phyloP scores from a whole-genome alignment of 2,113 vertebrate genomes.

The Oncorhynchus clarkii region DNA sequence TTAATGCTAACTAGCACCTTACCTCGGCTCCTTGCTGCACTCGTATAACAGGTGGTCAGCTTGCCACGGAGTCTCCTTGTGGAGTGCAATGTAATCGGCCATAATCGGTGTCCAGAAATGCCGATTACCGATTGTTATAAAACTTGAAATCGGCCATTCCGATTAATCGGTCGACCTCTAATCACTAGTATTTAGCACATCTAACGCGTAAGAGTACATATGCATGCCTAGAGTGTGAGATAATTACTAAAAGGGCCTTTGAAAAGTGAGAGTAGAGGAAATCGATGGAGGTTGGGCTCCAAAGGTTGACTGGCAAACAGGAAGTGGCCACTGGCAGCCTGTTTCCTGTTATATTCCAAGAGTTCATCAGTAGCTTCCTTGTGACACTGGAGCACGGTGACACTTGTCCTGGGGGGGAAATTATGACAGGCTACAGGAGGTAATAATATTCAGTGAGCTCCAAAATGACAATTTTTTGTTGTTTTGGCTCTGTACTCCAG shows the following conservation, averaged over 20 bases:
- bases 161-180: no score
- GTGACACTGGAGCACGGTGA: neutral
- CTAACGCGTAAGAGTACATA: neutral
- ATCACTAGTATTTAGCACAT: no score
- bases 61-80: no score
- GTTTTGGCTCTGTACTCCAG: no score
- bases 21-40: no score
- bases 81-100: no score
- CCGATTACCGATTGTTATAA: no score
- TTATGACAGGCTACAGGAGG: neutral
- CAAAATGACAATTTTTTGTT: no score
- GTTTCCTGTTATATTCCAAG: conserved; percentile 2
- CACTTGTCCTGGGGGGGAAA: neutral
- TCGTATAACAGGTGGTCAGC: no score
- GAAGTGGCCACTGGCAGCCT: conserved; percentile 5
- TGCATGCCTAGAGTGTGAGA: neutral
- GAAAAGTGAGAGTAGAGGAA: conserved; percentile 8
- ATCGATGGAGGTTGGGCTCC: neutral
- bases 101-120: no score
- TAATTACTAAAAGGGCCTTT: neutral
- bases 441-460: neutral
- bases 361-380: conserved; percentile 1
- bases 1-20: no score
- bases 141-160: no score
- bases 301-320: conserved; percentile 8